Evolutionary conservation across 2,797 vertebrate genomes (phyloP).

Genomic region (Buphagus erythrorhynchus): DNA sequence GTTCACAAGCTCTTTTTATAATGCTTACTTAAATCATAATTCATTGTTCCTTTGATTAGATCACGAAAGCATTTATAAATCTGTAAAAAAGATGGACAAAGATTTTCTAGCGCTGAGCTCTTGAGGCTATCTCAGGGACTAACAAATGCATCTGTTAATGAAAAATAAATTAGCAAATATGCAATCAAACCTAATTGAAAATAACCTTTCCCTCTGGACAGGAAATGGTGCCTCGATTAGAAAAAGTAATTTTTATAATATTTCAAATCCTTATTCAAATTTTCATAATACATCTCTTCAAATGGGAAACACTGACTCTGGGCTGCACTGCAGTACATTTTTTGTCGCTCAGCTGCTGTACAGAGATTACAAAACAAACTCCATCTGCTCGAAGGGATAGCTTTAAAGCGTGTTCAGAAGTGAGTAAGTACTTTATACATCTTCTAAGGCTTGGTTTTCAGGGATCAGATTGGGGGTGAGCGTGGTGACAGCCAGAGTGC

Average conservation of each 20-base stretch:
- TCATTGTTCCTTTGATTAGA: constrained; percentile 15
- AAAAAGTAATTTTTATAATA: not conserved
- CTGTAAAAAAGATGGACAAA: not conserved
- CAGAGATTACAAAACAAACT: constrained; percentile 59
- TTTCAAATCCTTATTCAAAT: too few species aligned
- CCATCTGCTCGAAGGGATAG: constrained; percentile 42
- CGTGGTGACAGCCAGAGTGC: not conserved
- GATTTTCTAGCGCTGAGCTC: not conserved
- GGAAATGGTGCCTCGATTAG: not conserved
- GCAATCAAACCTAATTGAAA: not conserved
- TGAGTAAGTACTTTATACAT: not conserved
- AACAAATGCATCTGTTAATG: not conserved
- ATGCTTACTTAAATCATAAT: not conserved
- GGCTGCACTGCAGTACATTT: not conserved
- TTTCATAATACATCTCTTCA: too few species aligned
- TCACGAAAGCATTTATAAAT: constrained; percentile 3
- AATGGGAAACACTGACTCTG: not conserved
- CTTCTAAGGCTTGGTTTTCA: constrained; percentile 7
- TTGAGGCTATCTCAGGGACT: not conserved
- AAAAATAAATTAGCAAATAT: constrained; percentile 26
- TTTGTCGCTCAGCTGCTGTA: constrained; percentile 1
- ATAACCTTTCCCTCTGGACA: not conserved
- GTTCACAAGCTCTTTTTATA: not conserved
- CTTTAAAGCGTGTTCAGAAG: constrained; percentile 39
- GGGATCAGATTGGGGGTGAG: constrained; percentile 4